Base-by-base conservation (phyloP, 2,797 vertebrate genomes). In the Sternotherus odoratus region DNA sequence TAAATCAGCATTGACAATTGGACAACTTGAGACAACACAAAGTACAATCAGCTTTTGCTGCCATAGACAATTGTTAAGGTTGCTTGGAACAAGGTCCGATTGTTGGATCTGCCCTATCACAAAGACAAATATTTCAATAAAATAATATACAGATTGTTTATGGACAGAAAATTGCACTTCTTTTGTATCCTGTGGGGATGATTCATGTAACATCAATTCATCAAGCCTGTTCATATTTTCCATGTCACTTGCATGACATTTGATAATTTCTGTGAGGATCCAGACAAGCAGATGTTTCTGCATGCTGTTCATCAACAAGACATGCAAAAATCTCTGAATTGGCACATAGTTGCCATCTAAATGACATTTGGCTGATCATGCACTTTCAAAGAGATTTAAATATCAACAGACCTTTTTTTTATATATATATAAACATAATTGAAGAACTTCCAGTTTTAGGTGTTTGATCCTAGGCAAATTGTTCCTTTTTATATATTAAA, bases 161-260 rank as follows among this genome's bases (percentile, higher is more conserved):
- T 1, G 0, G 54, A 85, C 56, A 94, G 66, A 83, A 75, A 24
- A 1, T 6, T 12, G 50, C 0, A 3, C 1, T 0, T 2, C 1
- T 0, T 2, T 48, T 8, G 33, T n/a, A 1, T 26, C 43, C 81
- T 6, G 56, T 5, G 5, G n/a, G 21, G 36, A 85, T 33, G 12
- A 6, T 49, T 26, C 16, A 3, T 0, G 1, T 16, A 9, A 5
- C 16, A 2, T 46, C 19, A 56, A 3, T 1, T 12, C 57, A 15
- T 66, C 46, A 24, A 89, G 54, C 36, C 78, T 53, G 1, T 13
- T 69, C 63, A 66, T 66, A 66, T n/a, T 66, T 36, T 74, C 21
- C 69, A 5, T 3, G 1, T 6, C 33, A 5, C 43, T 51, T 53
- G 24, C 15, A 1, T 10, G 54, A 78, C 33, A 83, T 36, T 7